phyloP scores from a whole-genome alignment of 2,797 vertebrate species.

The Pantherophis vulpinus region DNA sequence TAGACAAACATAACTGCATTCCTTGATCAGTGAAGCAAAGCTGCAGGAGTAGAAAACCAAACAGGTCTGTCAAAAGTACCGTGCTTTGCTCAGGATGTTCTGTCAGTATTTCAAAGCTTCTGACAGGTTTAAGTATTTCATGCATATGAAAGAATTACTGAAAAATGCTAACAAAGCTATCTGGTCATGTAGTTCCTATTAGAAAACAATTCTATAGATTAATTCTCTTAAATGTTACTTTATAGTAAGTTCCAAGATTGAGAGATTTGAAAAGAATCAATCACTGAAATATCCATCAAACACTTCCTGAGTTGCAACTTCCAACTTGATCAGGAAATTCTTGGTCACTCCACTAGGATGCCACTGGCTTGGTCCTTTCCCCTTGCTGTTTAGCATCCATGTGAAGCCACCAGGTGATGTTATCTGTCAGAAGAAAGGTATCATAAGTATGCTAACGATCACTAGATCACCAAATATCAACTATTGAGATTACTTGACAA shows the following conservation, averaged over 20 bases:
- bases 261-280: slow-evolving; percentile 9
- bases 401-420: background rate
- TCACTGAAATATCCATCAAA: background rate
- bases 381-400: background rate
- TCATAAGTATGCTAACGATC: background rate
- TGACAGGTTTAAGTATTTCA: slow-evolving; percentile 75
- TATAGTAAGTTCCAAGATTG: slow-evolving; percentile 6
- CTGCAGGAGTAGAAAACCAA: slow-evolving; percentile 61
- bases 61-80: slow-evolving; percentile 78
- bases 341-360: background rate
- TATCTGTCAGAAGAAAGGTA: background rate
- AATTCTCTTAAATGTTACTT: slow-evolving; percentile 31
- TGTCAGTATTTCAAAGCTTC: slow-evolving; percentile 75
- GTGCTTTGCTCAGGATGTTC: slow-evolving; percentile 74
- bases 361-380: background rate
- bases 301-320: background rate
- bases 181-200: slow-evolving; percentile 32
- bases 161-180: slow-evolving; percentile 62
- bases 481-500: background rate
- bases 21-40: slow-evolving; percentile 70
- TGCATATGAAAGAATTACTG: slow-evolving; percentile 65
- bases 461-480: background rate
- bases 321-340: background rate
- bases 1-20: slow-evolving; percentile 67
- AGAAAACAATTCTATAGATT: slow-evolving; percentile 44